Conservation (phyloP, 2,888 invertebrate genomes). For the Vesta saturnalis region DNA sequence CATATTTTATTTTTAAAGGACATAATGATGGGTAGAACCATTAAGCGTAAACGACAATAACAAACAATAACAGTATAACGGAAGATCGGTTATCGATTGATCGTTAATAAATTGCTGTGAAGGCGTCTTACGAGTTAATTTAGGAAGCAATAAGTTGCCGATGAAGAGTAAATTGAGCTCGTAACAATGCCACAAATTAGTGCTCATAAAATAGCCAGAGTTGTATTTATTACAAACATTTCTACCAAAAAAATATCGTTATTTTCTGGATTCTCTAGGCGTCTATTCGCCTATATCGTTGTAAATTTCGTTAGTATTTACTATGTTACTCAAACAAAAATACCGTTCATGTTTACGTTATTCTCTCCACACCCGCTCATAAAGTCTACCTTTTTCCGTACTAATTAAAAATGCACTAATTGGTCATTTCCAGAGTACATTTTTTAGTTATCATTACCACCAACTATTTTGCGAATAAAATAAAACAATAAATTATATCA, state of each 20-base stretch:
- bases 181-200: slow-evolving; percentile 31
- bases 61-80: slow-evolving; percentile 34
- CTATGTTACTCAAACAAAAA: too few relatives aligned
- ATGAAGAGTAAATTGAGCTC: slow-evolving; percentile 29
- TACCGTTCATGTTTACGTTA: too few relatives aligned
- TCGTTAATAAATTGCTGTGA: slow-evolving; percentile 34
- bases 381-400: too few relatives aligned
- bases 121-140: slow-evolving; percentile 31
- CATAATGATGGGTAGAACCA: slow-evolving; percentile 28
- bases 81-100: slow-evolving; percentile 30
- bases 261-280: not conserved
- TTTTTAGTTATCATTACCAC: too few relatives aligned
- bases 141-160: slow-evolving; percentile 30
- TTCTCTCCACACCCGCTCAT: too few relatives aligned
- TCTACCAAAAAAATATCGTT: not conserved
- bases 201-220: not conserved
- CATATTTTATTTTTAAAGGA: slow-evolving; percentile 31
- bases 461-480: too few relatives aligned
- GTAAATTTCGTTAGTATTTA: too few relatives aligned
- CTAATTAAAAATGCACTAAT: too few relatives aligned
- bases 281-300: not conserved
- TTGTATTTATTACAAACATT: not conserved
- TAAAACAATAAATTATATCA: too few relatives aligned
- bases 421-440: too few relatives aligned
- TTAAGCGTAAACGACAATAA: slow-evolving; percentile 36